These are phyloP conservation scores for Littorina saxatilis DNA, from an alignment of 1,140 invertebrate species.

Conservation along the genomic window DNA sequence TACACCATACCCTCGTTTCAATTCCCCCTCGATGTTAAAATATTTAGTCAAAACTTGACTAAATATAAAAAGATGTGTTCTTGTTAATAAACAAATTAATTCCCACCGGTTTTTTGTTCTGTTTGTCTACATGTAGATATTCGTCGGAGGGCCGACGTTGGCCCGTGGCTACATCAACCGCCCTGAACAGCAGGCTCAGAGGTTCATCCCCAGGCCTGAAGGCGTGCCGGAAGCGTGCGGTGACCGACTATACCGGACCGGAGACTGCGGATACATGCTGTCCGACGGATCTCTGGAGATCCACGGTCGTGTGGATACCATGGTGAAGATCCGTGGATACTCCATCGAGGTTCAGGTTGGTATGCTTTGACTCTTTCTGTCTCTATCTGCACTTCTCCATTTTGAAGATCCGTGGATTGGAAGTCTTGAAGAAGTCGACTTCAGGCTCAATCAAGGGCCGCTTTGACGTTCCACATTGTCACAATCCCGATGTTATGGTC, in stretches of 20 bases:
- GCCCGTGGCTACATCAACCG: constrained; percentile 78
- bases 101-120: too few species aligned
- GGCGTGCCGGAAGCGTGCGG: constrained; percentile 49
- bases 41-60: too few species aligned
- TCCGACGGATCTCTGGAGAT: constrained; percentile 77
- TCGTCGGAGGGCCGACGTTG: constrained; percentile 77
- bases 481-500: too few species aligned
- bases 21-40: too few species aligned
- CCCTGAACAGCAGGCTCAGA: constrained; percentile 75
- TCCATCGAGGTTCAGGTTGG: constrained; percentile 78
- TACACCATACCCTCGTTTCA: too few species aligned
- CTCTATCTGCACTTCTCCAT: too few species aligned
- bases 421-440: too few species aligned
- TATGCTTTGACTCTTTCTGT: not conserved
- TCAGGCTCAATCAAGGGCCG: too few species aligned
- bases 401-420: too few species aligned
- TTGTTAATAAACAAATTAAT: too few species aligned
- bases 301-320: constrained; percentile 78
- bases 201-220: constrained; percentile 74
- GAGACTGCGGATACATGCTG: constrained; percentile 78
- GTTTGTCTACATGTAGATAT: constrained; percentile 77
- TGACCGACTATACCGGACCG: constrained; percentile 75
- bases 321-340: constrained; percentile 79
- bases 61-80: too few species aligned
- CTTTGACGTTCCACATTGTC: too few species aligned